Evolutionary conservation across 2,888 invertebrate species (phyloP), one percentile per base, ranked within the genome.

Genomic region (Polietes domitor): DNA sequence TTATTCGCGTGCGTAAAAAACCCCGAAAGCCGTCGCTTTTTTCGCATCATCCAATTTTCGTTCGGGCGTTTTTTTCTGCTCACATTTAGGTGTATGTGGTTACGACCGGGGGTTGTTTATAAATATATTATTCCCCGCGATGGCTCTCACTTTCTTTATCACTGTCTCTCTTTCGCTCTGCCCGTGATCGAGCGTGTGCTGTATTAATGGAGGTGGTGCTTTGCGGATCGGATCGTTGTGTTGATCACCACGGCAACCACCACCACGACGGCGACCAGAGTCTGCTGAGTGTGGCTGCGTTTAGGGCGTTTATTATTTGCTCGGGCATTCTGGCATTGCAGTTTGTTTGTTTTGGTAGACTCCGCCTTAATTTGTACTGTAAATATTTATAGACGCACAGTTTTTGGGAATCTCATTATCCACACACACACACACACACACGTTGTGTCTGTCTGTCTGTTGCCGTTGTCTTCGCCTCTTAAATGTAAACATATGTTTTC

Each of bases 301-400:
- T 75, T 75, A 55, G 74, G 83, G 83, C 83, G 80, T 80, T 77
- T 77, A 74, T 79, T 80, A 74, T 79, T 80, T 74, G 80, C 74
- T 70, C 7, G 63, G 61, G 58, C 24, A 77, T 77, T 77, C 26
- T 68, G 76, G 26, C 58, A 70, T 41, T 70, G 70, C 68, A 37
- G 15, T 24, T 2, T 77, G 68, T 80, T 65, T 71, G 37, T 61
- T 74, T 81, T 28, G 28, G n/a, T 55, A 82, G 80, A 78, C 85
- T 85, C 85, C 85, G 85, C 85, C 85, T 84, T 63, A 63, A 72
- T 75, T 75, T 74, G 50, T 61, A 80, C 61, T 79, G 15, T 26
- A 47, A 79, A 65, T 79, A 73, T 47, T 32, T 65, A 72, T 68
- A 43, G 68, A 43, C 68, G 19, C 50, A 65, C 61, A 9, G 26